A percentile compares a stretch with the other conserved stretches of the same genome.
Evolutionary conservation across 2,888 invertebrate species (phyloP).

Genomic region (Lycaena phlaeas): DNA sequence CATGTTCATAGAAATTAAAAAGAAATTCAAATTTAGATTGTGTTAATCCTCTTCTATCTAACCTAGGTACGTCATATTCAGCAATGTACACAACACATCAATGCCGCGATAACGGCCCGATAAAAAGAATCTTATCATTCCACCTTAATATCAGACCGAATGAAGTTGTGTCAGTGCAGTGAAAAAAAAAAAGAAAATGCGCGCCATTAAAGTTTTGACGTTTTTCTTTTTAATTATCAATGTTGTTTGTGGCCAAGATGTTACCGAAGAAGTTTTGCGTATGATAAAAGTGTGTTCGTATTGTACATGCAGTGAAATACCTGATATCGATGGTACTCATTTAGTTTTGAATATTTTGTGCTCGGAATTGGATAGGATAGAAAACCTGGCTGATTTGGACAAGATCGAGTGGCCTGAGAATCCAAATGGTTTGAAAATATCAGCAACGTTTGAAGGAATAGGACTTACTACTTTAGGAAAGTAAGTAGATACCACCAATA

Average conservation of each 20-base stretch:
- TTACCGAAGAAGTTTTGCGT: constrained; percentile 30
- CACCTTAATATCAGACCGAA: constrained; percentile 42
- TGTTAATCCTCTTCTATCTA: constrained; percentile 28
- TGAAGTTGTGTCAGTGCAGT: constrained; percentile 33
- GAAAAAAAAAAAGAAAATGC: constrained; percentile 39
- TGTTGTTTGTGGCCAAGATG: constrained; percentile 34
- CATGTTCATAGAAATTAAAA: too few species aligned
- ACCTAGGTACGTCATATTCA: constrained; percentile 48
- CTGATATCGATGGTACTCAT: constrained; percentile 47
- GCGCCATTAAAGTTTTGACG: constrained; percentile 35
- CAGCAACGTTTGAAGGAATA: constrained; percentile 54
- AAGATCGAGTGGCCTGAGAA: constrained; percentile 62
- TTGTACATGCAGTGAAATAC: constrained; percentile 64
- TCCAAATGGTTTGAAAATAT: constrained; percentile 53
- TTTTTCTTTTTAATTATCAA: constrained; percentile 40
- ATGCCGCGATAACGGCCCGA: constrained; percentile 48
- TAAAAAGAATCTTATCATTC: constrained; percentile 59
- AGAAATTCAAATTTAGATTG: constrained; percentile 1
- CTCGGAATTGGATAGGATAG: constrained; percentile 48
- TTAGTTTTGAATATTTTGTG: constrained; percentile 61
- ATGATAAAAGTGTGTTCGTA: constrained; percentile 49
- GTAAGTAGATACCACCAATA: constrained; percentile 48
- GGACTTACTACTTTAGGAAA: constrained; percentile 54
- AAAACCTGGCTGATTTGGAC: constrained; percentile 51
- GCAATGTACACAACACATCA: constrained; percentile 45